Base-by-base conservation (phyloP, 2,888 invertebrate species). In the Eucera pruinosa region DNA sequence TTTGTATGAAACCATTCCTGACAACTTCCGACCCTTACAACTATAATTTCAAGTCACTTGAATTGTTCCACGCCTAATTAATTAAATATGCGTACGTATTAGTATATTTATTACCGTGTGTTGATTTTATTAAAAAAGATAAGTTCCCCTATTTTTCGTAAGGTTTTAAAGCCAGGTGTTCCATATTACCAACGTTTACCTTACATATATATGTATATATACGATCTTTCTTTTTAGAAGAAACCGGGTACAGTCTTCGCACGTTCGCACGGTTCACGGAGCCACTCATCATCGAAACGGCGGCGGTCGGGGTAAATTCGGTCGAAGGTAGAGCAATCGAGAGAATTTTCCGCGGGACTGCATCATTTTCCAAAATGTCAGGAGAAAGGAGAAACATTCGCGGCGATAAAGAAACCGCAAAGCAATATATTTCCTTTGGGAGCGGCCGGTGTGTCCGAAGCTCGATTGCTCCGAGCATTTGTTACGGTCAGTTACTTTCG, bases 371-470 rank as follows among this genome's bases (percentile, higher is more conserved):
- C 64, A 45, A 64, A 62, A 72, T 68, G 72, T 50, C 68, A 25
- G 33, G 58, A 45, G 57, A 47, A 61, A 41, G 65, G 61, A 57
- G 65, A 69, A 65, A 66, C 69, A 78, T 79, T 73, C 45, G 30
- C 57, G 27, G 36, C 73, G 79, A 80, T 80, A 73, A 79, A 69
- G 73, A 73, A 80, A 73, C 79, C 79, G 47, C 73, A 62, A 43
- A 61, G 66, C 73, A 47, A 80, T 80, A 70, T 80, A 79, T 80
- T 80, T 80, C 80, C 79, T 80, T 41, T 65, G 79, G 79, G 79
- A 80, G 15, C 57, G 9, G 13, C 30, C 43, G 39, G 60, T 33
- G 48, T 52, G 65, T 76, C 67, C 57, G 69, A 72, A 27, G 27
- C 71, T 58, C 72, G 62, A 72, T 78, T 78, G 78, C 60, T 48